phyloP scores from a whole-genome alignment of 2,113 vertebrate species.

The Carettochelys insculpta region DNA sequence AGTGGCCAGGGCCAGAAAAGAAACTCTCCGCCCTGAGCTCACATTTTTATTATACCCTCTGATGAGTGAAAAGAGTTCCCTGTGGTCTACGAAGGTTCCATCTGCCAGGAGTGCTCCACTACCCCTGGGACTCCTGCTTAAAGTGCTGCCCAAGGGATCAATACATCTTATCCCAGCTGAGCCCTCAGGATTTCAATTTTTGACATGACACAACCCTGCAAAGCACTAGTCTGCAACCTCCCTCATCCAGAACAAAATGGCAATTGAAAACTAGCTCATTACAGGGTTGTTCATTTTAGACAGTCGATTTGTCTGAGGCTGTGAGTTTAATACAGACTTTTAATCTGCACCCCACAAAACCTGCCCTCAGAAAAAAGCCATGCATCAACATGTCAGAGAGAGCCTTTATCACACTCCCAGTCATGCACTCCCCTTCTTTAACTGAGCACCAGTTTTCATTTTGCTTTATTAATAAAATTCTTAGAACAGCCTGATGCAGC shows the following conservation, averaged over 20 bases:
- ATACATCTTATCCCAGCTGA: neutral
- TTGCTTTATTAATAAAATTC: neutral
- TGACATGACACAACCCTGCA: neutral
- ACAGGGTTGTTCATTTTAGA: neutral
- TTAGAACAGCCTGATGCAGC: neutral
- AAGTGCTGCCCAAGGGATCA: neutral
- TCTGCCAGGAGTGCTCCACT: neutral
- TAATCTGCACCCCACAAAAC: neutral
- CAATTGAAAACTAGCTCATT: no score
- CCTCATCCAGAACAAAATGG: neutral
- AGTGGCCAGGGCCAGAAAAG: fast-evolving
- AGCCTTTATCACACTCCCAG: fast-evolving
- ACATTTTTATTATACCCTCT: neutral
- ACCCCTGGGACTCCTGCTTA: fast-evolving
- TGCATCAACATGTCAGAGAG: neutral
- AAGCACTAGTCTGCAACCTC: neutral
- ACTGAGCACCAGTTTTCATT: neutral
- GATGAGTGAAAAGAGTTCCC: neutral
- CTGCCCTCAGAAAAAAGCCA: neutral
- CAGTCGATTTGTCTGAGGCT: neutral
- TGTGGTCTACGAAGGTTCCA: fast-evolving
- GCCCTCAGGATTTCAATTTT: fast-evolving
- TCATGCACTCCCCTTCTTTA: fast-evolving
- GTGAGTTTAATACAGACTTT: no score
- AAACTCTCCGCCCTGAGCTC: fast-evolving